Base-by-base conservation (phyloP, 1,140 invertebrate species). In the Chionoecetes opilio region DNA sequence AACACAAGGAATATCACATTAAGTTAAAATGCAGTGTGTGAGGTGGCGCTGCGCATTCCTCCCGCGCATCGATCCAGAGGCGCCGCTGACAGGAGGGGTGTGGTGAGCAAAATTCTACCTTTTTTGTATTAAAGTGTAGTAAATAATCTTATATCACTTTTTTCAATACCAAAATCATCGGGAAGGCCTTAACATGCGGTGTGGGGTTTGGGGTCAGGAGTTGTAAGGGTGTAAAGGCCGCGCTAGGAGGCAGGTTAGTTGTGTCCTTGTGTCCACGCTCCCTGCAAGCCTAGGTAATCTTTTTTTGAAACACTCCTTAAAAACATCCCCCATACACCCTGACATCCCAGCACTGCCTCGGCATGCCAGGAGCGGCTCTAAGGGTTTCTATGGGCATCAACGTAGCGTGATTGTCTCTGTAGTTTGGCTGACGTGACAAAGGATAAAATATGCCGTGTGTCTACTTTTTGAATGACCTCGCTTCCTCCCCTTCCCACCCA, bases 41-140 rank as follows among this genome's bases (percentile, higher is more conserved):
- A 29, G 63, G 17, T 82, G 88, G 11, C 17, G 63, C 35, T 95
- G 94, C 94, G 94, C 94, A 92, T 17, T 14, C 26, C 21, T 75
- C 34, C 90, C 92, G 94, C 94, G 94, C 94, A 95, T 95, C 94
- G 90, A 95, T 95, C 94, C 94, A 86, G 94, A 53, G 8, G 63
- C 90, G 46, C 94, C 90, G 94, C 93, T 95, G 84, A 88, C 90
- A 88, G 90, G 32, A 92, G 21, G 31, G 88, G 91, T 91, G 46
- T 38, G 94, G 93, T 94, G 38, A 92, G 91, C 53, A 53, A 38
- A 92, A 75, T n/a, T 11, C 29, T 87, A 29, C 32, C 38, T 41
- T n/a, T 95, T 95, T 92, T 95, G 38, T 87, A 82, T 92, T 34
- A 95, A 88, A 87, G 84, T 35, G 6, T 2, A 8, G n/a, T 35